Evolutionary conservation across 2,888 invertebrate species (phyloP), one percentile per base, ranked within the genome.

Genomic region (Rapana venosa): DNA sequence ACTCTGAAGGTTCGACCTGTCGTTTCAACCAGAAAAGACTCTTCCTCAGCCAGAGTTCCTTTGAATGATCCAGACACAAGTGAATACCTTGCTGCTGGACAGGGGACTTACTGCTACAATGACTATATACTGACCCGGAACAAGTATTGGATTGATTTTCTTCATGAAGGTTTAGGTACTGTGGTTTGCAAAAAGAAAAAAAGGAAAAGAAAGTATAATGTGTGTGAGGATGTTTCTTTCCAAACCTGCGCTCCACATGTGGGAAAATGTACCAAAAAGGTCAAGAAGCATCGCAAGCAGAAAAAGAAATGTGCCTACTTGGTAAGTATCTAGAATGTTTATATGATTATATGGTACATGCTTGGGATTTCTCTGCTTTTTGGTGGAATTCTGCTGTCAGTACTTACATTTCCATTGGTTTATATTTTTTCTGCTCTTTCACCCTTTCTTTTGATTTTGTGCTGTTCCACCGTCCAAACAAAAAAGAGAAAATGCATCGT

Each of bases 241-340:
- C 20, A 1, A 20, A 5, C 32, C 15, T 22, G 32, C 32, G 32
- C 26, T 79, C 35, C 32, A 13, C 35, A 35, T 66, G 20, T 22
- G 66, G 79, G 32, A 35, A 35, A 79, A 35, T 15, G 15, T 1
- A 11, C 35, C 35, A 79, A 32, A 79, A 35, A 20, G 17, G 5
- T 15, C 32, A 79, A 17, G 79, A 79, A 35, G 35, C 30, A 35
- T 11, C 13, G 32, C 15, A 32, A 17, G 32, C 13, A 35, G 79
- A 79, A 79, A 32, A 79, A 79, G 32, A 79, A 35, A 79, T 20
- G 20, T 79, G 79, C 79, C 15, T 79, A 79, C 35, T 79, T 79
- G 79, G 79, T 79, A 79, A 79, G 66, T 47, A 47, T 47, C 8
- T 47, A 47, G 47, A 47, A 47, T 47, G 47, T 8, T 47, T n/a